phyloP scores from a whole-genome alignment of 2,888 invertebrate genomes.

The Mythimna lalbum region DNA sequence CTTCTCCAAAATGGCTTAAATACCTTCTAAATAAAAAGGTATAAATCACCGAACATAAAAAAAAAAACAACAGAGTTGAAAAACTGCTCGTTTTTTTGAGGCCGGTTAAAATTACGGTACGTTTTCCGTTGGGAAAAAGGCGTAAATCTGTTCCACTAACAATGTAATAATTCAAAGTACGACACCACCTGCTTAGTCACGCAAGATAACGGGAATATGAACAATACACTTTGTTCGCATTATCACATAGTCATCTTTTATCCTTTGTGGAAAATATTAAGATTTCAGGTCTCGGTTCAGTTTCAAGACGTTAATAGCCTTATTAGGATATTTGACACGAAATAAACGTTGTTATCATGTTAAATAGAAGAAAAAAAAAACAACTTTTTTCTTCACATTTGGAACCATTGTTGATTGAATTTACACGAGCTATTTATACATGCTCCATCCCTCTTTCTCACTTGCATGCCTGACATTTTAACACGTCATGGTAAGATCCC shows the following conservation, averaged over 20 bases:
- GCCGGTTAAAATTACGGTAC: slow-evolving; percentile 7
- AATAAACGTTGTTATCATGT: neutral
- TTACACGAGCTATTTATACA: too few relatives aligned
- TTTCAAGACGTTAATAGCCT: neutral
- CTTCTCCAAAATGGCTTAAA: too few relatives aligned
- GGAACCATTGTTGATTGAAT: neutral
- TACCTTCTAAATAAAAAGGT: too few relatives aligned
- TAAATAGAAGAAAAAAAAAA: neutral
- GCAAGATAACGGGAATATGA: slow-evolving; percentile 45
- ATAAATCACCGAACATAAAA: too few relatives aligned
- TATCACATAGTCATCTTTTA: slow-evolving; percentile 4
- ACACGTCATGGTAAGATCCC: too few relatives aligned
- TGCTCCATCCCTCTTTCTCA: too few relatives aligned
- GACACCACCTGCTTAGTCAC: slow-evolving; percentile 39
- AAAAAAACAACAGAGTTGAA: too few relatives aligned
- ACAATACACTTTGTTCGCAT: slow-evolving; percentile 38
- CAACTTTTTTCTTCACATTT: neutral
- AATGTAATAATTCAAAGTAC: slow-evolving; percentile 10
- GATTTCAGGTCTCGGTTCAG: slow-evolving; percentile 2
- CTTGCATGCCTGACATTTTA: too few relatives aligned
- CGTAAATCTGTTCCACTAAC: slow-evolving; percentile 19
- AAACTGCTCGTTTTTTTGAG: too few relatives aligned
- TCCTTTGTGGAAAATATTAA: neutral
- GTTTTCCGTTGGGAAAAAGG: slow-evolving; percentile 1
- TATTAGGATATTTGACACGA: neutral